phyloP scores from a whole-genome alignment of 1,140 invertebrate genomes.

The Stegodyphus dumicola region DNA sequence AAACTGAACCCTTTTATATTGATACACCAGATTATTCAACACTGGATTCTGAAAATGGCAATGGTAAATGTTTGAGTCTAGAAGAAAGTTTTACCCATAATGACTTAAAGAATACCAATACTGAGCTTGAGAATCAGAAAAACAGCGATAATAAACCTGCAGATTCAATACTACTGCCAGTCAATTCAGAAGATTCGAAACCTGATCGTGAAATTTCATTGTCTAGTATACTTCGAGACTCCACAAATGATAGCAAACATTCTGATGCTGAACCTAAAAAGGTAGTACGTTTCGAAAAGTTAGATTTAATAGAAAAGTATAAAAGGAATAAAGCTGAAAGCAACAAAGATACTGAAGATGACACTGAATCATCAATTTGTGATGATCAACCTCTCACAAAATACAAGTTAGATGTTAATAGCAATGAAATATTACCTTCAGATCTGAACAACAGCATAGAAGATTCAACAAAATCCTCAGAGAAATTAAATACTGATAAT shows the following conservation, averaged over 20 bases:
- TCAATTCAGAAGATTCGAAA: neutral
- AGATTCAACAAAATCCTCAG: neutral
- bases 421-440: slow-evolving; percentile 24
- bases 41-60: slow-evolving; percentile 11
- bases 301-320: slow-evolving; percentile 42
- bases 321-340: slow-evolving; percentile 34
- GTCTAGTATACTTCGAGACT: slow-evolving; percentile 29
- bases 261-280: slow-evolving; percentile 22
- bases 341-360: slow-evolving; percentile 27
- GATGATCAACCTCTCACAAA: neutral
- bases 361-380: neutral
- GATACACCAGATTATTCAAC: slow-evolving; percentile 51
- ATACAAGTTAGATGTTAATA: slow-evolving; percentile 21
- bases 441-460: neutral
- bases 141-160: neutral
- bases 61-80: neutral
- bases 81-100: neutral
- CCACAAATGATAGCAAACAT: neutral
- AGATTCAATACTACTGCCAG: neutral
- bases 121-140: neutral
- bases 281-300: slow-evolving; percentile 31
- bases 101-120: neutral
- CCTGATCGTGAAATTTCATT: neutral
- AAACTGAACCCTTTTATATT: slow-evolving; percentile 30
- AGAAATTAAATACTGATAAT: neutral